phyloP scores from a whole-genome alignment of 2,113 vertebrate species.

The Mesembrinibis cayennensis region DNA sequence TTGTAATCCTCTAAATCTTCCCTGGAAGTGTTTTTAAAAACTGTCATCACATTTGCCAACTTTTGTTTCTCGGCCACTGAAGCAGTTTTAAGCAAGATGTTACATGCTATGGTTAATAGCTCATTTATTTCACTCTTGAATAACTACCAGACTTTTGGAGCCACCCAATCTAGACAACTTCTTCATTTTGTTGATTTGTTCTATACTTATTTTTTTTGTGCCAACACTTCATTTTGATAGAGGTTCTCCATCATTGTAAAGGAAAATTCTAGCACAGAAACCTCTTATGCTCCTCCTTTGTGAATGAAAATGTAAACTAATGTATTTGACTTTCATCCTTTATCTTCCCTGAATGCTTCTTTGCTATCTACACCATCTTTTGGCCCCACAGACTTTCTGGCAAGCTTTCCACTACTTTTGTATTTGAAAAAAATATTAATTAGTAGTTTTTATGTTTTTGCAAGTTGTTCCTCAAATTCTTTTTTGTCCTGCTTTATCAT shows the following conservation, averaged over 20 bases:
- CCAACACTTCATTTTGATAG: background rate
- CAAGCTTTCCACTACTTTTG: background rate
- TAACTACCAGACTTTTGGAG: background rate
- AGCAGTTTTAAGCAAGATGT: constrained; percentile 38
- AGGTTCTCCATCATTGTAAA: background rate
- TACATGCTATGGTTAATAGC: constrained; percentile 34
- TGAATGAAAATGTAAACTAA: background rate
- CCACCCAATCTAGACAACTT: background rate
- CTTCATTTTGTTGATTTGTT: constrained; percentile 4
- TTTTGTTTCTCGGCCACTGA: constrained; percentile 5
- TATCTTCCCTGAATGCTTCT: background rate
- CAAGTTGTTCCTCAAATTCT: background rate
- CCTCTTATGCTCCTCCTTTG: background rate
- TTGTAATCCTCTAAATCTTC: constrained; percentile 31
- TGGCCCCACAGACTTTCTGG: background rate
- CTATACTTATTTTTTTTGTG: background rate
- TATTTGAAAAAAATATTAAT: background rate
- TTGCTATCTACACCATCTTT: background rate
- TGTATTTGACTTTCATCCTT: background rate
- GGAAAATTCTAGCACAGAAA: background rate
- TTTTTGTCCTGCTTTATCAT: background rate
- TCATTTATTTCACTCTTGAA: constrained; percentile 32
- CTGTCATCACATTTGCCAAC: constrained; percentile 32
- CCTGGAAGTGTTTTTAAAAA: constrained; percentile 39
- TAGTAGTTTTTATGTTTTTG: background rate